phyloP scores from a whole-genome alignment of 2,113 vertebrate species.

The Numenius arquata region DNA sequence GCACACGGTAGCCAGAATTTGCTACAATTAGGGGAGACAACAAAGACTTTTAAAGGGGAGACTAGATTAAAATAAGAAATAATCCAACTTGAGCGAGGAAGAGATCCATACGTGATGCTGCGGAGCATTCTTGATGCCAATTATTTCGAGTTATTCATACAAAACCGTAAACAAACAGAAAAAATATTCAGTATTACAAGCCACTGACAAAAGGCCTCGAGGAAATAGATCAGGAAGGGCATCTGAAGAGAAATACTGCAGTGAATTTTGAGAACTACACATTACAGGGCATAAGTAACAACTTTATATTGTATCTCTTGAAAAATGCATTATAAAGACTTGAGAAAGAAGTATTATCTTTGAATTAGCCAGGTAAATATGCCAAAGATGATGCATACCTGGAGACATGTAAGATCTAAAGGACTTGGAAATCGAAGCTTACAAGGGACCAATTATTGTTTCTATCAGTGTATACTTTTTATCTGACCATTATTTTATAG shows the following conservation, averaged over 20 bases:
- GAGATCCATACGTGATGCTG: neutral
- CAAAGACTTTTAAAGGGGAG: neutral
- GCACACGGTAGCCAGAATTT: neutral
- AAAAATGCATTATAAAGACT: constrained; percentile 22
- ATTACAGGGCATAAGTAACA: neutral
- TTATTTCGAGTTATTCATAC: constrained; percentile 14
- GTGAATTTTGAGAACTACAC: constrained; percentile 6
- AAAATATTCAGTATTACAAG: neutral
- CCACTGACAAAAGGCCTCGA: constrained; percentile 26
- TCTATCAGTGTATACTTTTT: neutral
- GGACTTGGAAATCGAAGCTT: neutral
- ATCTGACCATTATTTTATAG: neutral
- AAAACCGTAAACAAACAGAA: constrained; percentile 6
- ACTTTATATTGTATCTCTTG: neutral
- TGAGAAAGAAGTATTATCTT: neutral
- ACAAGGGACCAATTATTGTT: neutral
- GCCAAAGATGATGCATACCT: neutral
- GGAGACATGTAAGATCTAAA: neutral
- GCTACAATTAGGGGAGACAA: neutral
- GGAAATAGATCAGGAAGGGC: neutral
- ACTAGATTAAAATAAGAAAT: neutral
- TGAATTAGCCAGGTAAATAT: constrained; percentile 10
- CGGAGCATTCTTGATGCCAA: neutral
- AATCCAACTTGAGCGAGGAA: neutral
- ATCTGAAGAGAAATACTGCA: neutral